phyloP scores from a whole-genome alignment of 2,797 vertebrate genomes.

The Labroides dimidiatus region DNA sequence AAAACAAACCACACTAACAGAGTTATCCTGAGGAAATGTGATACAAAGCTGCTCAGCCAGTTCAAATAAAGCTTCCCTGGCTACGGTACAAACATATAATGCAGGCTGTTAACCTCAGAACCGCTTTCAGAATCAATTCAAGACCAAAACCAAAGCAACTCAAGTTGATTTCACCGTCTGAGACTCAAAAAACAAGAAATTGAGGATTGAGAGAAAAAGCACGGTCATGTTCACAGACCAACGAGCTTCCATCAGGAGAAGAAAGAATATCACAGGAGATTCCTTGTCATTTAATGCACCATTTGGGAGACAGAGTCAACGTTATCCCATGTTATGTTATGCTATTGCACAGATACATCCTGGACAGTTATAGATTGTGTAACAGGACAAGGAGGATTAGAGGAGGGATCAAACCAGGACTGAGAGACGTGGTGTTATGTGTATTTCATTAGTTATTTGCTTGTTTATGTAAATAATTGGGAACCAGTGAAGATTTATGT shows the following conservation, averaged over 20 bases:
- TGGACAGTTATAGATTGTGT: neutral
- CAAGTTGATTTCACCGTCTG: neutral
- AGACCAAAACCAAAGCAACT: slow-evolving; percentile 9
- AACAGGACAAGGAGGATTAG: neutral
- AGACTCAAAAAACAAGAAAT: neutral
- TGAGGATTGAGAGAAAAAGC: neutral
- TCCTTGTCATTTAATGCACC: neutral
- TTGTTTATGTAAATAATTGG: slow-evolving; percentile 12
- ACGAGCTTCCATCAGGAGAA: neutral
- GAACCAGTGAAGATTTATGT: neutral
- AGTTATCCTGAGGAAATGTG: neutral
- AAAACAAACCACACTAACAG: neutral
- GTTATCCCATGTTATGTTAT: neutral
- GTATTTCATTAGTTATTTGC: neutral
- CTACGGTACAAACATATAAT: neutral
- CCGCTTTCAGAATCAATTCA: neutral
- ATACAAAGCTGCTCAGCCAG: neutral
- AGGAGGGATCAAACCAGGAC: slow-evolving; percentile 8
- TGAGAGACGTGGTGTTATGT: neutral
- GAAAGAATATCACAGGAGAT: neutral
- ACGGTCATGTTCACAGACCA: neutral
- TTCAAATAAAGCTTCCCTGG: neutral
- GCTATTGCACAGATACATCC: neutral
- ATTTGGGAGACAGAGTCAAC: neutral
- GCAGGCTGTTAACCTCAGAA: neutral